phyloP scores from a whole-genome alignment of 2,888 invertebrate species.

The Geophilus truncorum region DNA sequence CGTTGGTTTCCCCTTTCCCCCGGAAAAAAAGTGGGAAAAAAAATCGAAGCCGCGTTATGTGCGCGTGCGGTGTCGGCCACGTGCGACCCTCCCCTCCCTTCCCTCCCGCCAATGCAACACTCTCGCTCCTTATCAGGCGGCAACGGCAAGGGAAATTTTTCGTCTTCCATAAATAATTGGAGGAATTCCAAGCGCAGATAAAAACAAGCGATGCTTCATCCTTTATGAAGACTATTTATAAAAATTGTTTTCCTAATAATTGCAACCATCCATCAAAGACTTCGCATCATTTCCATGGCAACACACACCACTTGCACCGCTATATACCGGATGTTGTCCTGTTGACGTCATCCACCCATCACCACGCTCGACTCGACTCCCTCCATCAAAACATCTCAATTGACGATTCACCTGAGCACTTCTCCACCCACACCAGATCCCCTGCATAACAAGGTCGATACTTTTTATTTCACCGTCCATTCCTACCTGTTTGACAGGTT shows the following conservation, averaged over 20 bases:
- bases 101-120: background rate
- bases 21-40: background rate
- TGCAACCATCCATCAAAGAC: constrained; percentile 31
- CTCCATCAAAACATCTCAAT: background rate
- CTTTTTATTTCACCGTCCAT: background rate
- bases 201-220: constrained; percentile 32
- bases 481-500: constrained; percentile 15
- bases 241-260: constrained; percentile 34
- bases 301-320: background rate
- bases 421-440: background rate
- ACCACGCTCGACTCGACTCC: background rate
- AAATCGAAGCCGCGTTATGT: constrained; percentile 3
- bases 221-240: constrained; percentile 34
- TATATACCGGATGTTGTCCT: background rate
- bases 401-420: background rate
- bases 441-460: background rate
- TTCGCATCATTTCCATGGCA: constrained; percentile 20
- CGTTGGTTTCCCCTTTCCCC: constrained; percentile 15
- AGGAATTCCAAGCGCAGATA: constrained; percentile 32
- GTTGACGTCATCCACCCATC: background rate
- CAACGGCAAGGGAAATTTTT: constrained; percentile 10
- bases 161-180: constrained; percentile 31
- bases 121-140: constrained; percentile 12
- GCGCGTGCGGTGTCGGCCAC: constrained; percentile 20
- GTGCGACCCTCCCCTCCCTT: background rate